Conservation (phyloP, 37 sponge, comb jelly and placozoan species). For the Tethya wilhelma region DNA sequence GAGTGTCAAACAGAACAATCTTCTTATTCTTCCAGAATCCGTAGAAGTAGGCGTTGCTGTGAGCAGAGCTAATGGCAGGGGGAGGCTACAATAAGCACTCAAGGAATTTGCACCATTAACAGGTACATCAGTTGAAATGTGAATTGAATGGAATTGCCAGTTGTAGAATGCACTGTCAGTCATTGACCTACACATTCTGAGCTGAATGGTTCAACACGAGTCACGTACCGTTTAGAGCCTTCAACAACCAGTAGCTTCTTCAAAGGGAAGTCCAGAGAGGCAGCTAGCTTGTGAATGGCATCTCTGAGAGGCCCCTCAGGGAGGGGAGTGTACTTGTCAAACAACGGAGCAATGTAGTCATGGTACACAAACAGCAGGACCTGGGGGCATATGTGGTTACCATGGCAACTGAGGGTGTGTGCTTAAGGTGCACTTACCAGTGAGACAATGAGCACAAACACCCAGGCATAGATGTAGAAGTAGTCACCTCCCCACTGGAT, state of each 20-base stretch:
- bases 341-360: constrained; percentile 94
- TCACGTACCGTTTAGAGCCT: constrained; percentile 74
- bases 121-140: background rate
- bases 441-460: constrained; percentile 47
- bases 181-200: background rate
- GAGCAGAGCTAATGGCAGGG: constrained; percentile 64
- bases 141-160: background rate
- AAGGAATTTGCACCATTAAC: background rate
- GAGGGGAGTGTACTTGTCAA: constrained; percentile 94
- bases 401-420: background rate
- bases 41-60: constrained; percentile 98
- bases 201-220: background rate
- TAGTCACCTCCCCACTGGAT: constrained; percentile 92
- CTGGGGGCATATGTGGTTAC: no score
- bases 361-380: constrained; percentile 83
- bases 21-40: constrained; percentile 96
- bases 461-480: constrained; percentile 97
- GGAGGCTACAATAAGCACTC: background rate
- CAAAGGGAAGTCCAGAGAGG: constrained; percentile 82
- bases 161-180: background rate
- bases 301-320: constrained; percentile 80
- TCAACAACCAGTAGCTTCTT: constrained; percentile 92
- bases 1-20: constrained; percentile 97
- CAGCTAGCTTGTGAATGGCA: constrained; percentile 81
- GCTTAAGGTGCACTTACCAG: background rate